These are phyloP conservation scores for Erpetoichthys calabaricus DNA, from an alignment of 2,797 vertebrate genomes.

Conservation along the genomic window DNA sequence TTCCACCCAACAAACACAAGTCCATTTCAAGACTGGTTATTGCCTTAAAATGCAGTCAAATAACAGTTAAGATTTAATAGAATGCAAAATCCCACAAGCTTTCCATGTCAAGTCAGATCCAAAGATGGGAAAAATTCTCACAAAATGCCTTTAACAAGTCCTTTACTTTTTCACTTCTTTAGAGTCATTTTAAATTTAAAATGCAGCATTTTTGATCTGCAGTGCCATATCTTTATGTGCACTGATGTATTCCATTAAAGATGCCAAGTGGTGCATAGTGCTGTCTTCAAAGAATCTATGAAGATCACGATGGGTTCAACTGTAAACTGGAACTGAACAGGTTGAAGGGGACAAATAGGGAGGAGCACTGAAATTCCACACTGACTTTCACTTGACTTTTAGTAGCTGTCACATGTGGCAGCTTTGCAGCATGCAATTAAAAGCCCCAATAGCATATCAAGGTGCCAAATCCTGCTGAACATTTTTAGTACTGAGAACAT, in stretches of 20 bases:
- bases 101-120: too few relatives aligned
- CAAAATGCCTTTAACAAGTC: not conserved
- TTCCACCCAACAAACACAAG: not conserved
- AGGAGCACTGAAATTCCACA: conserved; percentile 6
- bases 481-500: not conserved
- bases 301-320: conserved; percentile 15
- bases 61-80: too few relatives aligned
- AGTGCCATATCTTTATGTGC: not conserved
- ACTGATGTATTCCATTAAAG: not conserved
- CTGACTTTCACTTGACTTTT: conserved; percentile 39
- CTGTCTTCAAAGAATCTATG: conserved; percentile 4
- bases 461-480: conserved; percentile 10
- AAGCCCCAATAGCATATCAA: conserved; percentile 20
- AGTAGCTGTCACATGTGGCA: conserved; percentile 23
- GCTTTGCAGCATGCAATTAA: conserved; percentile 31
- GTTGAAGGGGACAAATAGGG: conserved; percentile 6
- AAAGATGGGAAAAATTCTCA: too few relatives aligned
- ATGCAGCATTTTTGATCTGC: too few relatives aligned
- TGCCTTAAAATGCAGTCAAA: too few relatives aligned
- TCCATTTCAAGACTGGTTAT: too few relatives aligned
- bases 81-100: too few relatives aligned
- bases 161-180: not conserved
- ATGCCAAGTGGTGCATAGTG: not conserved
- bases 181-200: not conserved
- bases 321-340: conserved; percentile 7